phyloP scores from a whole-genome alignment of 2,888 invertebrate species.

The Brachylomia viminalis region DNA sequence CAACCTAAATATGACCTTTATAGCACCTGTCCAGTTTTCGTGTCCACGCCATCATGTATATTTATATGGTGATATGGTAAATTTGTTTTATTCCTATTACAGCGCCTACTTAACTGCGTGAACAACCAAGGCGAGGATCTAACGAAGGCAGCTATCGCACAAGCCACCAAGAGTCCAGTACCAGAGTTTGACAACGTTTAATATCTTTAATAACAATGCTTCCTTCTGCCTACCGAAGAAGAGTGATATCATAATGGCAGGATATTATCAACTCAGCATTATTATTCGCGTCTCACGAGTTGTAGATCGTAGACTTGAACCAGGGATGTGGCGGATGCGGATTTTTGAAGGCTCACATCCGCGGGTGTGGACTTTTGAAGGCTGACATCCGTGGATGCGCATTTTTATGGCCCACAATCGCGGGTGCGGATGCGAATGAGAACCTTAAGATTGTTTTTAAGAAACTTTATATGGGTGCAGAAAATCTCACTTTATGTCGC shows the following conservation, averaged over 20 bases:
- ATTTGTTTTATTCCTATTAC: constrained; percentile 70
- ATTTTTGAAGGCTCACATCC: too few relatives aligned
- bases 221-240: background rate
- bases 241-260: background rate
- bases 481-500: background rate
- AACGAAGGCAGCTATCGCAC: constrained; percentile 94
- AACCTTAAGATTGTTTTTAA: background rate
- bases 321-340: too few relatives aligned
- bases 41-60: too few relatives aligned
- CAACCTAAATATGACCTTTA: too few relatives aligned
- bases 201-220: background rate
- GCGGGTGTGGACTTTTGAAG: background rate
- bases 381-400: background rate
- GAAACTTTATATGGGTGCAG: background rate
- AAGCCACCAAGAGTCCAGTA: constrained; percentile 92
- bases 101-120: constrained; percentile 95
- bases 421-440: background rate
- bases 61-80: too few relatives aligned
- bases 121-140: constrained; percentile 98
- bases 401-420: background rate
- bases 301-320: too few relatives aligned
- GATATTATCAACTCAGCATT: too few relatives aligned
- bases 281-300: too few relatives aligned
- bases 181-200: constrained; percentile 95
- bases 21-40: too few relatives aligned